A percentile compares a stretch with the other conserved stretches of the same genome.
These are phyloP conservation scores for Casuarius casuarius DNA, from an alignment of 2,113 vertebrate species.

Conservation along the genomic window DNA sequence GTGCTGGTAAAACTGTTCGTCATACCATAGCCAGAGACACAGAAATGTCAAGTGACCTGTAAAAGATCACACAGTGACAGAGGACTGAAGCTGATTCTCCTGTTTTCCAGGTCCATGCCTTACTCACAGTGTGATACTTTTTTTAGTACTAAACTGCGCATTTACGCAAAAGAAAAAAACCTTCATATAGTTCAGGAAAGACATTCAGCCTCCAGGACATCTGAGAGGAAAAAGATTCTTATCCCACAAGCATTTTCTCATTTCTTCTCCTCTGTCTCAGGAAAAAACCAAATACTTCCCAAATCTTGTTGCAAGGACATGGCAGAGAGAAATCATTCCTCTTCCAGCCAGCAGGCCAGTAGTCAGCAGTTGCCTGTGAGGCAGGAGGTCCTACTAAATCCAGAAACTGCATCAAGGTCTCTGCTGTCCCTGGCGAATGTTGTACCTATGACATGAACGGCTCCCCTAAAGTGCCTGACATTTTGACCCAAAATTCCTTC, in stretches of 20 bases:
- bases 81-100: not conserved
- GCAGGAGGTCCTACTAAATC: not conserved
- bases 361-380: not conserved
- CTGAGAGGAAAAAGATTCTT: not conserved
- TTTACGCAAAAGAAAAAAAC: fast-evolving
- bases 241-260: not conserved
- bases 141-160: not conserved
- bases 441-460: not conserved
- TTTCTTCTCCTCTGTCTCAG: not conserved
- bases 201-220: not conserved
- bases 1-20: not conserved
- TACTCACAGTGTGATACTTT: not conserved
- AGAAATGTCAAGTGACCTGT: not conserved
- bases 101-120: not conserved
- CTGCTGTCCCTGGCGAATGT: fast-evolving
- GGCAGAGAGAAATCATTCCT: not conserved
- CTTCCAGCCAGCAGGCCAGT: not conserved
- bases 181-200: not conserved
- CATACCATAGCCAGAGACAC: not conserved
- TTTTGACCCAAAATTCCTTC: not conserved
- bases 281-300: not conserved
- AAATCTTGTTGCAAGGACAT: not conserved
- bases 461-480: not conserved
- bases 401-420: not conserved
- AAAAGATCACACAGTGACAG: not conserved